These are phyloP conservation scores for Zaprionus vittiger DNA, from an alignment of 1,140 invertebrate species.

Conservation along the genomic window DNA sequence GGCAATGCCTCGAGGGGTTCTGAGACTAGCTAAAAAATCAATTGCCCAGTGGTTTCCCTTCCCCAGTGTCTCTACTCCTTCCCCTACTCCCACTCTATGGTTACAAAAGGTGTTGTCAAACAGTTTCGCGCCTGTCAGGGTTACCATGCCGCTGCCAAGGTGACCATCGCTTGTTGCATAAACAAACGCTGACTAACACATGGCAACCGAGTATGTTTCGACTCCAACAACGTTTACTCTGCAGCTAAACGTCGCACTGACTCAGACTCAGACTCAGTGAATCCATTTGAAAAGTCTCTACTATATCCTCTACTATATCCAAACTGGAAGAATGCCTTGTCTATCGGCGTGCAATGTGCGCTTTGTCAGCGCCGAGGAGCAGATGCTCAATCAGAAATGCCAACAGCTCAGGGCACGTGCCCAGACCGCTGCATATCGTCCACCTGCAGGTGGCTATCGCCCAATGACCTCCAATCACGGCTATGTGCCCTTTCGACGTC, in stretches of 20 bases:
- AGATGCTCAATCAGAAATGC: slow-evolving; percentile 47
- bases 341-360: slow-evolving; percentile 76
- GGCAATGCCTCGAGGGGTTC: neutral
- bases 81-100: slow-evolving; percentile 3
- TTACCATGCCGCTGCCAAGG: slow-evolving; percentile 57
- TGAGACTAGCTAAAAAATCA: slow-evolving; percentile 4
- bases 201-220: slow-evolving; percentile 14
- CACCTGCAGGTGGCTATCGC: slow-evolving; percentile 49
- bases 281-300: neutral
- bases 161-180: slow-evolving; percentile 54
- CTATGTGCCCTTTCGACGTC: slow-evolving; percentile 43
- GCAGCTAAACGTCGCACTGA: neutral
- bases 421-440: slow-evolving; percentile 64
- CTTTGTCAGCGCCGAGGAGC: slow-evolving; percentile 64
- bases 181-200: neutral
- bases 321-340: slow-evolving; percentile 66
- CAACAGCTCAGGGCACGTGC: slow-evolving; percentile 61
- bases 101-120: slow-evolving; percentile 43
- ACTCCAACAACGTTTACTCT: neutral
- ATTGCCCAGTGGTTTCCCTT: neutral
- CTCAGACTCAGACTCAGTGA: no score
- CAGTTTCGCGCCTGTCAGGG: slow-evolving; percentile 45
- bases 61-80: neutral
- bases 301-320: neutral
- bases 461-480: slow-evolving; percentile 37